Conservation (phyloP, 2,888 invertebrate genomes). For the Cistogaster globosa region DNA sequence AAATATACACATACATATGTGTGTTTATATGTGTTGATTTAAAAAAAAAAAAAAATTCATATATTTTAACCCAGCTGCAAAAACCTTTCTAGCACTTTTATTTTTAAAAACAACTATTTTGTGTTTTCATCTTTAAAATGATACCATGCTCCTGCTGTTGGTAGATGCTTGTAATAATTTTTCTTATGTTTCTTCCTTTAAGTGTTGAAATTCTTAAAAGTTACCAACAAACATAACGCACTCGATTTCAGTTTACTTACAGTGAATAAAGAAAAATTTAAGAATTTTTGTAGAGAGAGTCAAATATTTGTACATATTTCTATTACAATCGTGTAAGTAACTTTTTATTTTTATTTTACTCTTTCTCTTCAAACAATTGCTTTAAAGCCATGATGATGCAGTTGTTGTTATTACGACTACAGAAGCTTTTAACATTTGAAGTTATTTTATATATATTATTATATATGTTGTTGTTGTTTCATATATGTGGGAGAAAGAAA, state of each 20-base stretch:
- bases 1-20: neutral
- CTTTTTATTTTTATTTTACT: slow-evolving; percentile 39
- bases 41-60: slow-evolving; percentile 32
- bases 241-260: slow-evolving; percentile 35
- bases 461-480: slow-evolving; percentile 28
- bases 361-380: slow-evolving; percentile 34
- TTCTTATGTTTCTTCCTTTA: slow-evolving; percentile 41
- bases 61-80: slow-evolving; percentile 55
- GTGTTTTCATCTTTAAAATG: slow-evolving; percentile 34
- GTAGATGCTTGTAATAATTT: slow-evolving; percentile 37
- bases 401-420: slow-evolving; percentile 49
- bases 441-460: slow-evolving; percentile 35
- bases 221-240: slow-evolving; percentile 59
- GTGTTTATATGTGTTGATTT: slow-evolving; percentile 7
- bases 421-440: slow-evolving; percentile 65
- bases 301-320: slow-evolving; percentile 48
- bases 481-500: slow-evolving; percentile 34
- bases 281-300: too few relatives aligned
- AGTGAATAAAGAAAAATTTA: neutral
- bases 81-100: slow-evolving; percentile 25
- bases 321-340: slow-evolving; percentile 43
- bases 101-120: slow-evolving; percentile 14
- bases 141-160: slow-evolving; percentile 43
- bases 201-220: slow-evolving; percentile 43
- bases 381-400: slow-evolving; percentile 50